These are phyloP conservation scores for Galerucella calmariensis DNA, from an alignment of 2,888 invertebrate species.

Conservation along the genomic window DNA sequence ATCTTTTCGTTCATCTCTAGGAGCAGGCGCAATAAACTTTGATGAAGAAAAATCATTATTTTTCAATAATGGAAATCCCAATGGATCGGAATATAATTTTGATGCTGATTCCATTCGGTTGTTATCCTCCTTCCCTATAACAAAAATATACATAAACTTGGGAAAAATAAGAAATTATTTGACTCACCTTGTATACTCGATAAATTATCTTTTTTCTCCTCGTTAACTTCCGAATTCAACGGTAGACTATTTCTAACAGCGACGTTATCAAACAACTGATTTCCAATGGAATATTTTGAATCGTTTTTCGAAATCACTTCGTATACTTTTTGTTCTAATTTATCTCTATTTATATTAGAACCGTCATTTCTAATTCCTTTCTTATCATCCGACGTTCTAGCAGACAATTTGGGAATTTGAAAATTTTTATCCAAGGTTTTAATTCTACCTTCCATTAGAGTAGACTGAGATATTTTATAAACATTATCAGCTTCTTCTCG, in stretches of 20 bases:
- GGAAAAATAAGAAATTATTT: background rate
- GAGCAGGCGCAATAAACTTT: constrained; percentile 64
- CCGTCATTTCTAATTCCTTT: constrained; percentile 49
- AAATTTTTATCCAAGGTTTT: constrained; percentile 86
- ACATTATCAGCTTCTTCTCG: constrained; percentile 75
- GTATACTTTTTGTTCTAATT: constrained; percentile 60
- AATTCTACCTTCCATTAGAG: constrained; percentile 77
- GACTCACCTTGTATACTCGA: constrained; percentile 46
- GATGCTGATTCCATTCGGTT: constrained; percentile 54
- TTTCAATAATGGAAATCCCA: constrained; percentile 57
- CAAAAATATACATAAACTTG: background rate
- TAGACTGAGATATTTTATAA: constrained; percentile 71
- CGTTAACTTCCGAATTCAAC: constrained; percentile 44
- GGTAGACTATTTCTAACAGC: constrained; percentile 47
- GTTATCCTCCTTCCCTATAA: constrained; percentile 52
- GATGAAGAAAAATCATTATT: constrained; percentile 64
- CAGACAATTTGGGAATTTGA: constrained; percentile 87
- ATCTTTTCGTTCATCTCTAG: constrained; percentile 54
- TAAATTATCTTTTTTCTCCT: constrained; percentile 55
- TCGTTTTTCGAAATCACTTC: constrained; percentile 58
- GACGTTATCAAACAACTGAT: constrained; percentile 59
- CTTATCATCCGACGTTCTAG: constrained; percentile 58
- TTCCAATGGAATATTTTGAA: constrained; percentile 58
- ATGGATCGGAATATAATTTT: constrained; percentile 56
- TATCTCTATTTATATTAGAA: constrained; percentile 54